These are phyloP conservation scores for Acleris emargana DNA, from an alignment of 2,888 invertebrate genomes.

Conservation along the genomic window DNA sequence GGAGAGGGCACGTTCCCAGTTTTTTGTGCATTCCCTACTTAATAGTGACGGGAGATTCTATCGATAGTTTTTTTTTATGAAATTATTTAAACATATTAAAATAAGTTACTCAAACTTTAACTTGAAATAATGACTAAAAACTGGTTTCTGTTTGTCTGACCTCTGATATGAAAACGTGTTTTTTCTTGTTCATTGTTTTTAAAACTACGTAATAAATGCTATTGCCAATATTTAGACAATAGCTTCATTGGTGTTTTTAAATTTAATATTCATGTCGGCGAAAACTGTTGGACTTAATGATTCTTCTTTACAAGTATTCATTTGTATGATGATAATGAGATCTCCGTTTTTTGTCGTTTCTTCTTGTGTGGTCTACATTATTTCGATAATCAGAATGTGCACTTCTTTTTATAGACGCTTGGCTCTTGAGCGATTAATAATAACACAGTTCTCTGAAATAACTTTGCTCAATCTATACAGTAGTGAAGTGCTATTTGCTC, in stretches of 20 bases:
- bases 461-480: background rate
- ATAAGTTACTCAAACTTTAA: no score
- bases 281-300: no score
- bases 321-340: background rate
- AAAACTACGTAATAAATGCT: no score
- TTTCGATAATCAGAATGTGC: slow-evolving; percentile 5
- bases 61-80: slow-evolving; percentile 8
- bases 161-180: no score
- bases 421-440: slow-evolving; percentile 24
- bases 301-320: background rate
- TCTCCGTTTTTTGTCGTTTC: background rate
- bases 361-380: slow-evolving; percentile 23
- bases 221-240: no score
- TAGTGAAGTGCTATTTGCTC: background rate
- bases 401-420: slow-evolving; percentile 17
- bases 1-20: slow-evolving; percentile 30
- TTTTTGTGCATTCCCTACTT: slow-evolving; percentile 23
- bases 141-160: no score
- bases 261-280: no score
- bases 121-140: no score
- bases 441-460: slow-evolving; percentile 9
- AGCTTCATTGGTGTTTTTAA: no score
- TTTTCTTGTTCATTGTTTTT: no score
- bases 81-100: no score
- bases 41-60: slow-evolving; percentile 1